A percentile compares a stretch with the other conserved stretches of the same genome.
Conservation (phyloP, 1,140 invertebrate species). For the Arion vulgaris region DNA sequence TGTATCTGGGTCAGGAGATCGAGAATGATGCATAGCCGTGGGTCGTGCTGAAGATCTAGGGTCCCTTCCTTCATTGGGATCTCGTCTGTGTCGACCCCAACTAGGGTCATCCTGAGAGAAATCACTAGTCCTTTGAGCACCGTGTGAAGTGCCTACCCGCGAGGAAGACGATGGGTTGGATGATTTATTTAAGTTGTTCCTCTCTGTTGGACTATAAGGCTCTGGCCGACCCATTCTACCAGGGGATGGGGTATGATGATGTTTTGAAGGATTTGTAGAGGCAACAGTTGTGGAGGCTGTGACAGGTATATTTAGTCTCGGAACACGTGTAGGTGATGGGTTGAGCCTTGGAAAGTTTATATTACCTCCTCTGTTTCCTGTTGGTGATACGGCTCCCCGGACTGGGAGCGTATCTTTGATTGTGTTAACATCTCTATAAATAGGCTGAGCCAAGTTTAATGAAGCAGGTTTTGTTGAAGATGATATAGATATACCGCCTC, state of each 20-base stretch:
- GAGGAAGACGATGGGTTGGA: slow-evolving; percentile 33
- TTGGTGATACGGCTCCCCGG: not conserved
- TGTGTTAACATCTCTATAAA: slow-evolving; percentile 63
- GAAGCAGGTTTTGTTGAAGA: slow-evolving; percentile 62
- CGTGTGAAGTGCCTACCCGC: slow-evolving; percentile 19
- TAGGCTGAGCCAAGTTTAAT: slow-evolving; percentile 66
- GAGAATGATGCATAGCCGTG: slow-evolving; percentile 28
- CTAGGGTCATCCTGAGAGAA: slow-evolving; percentile 40
- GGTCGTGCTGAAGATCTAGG: slow-evolving; percentile 20
- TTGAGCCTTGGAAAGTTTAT: slow-evolving; percentile 44
- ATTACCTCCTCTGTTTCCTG: not conserved
- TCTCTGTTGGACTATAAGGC: slow-evolving; percentile 68
- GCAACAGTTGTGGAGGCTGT: not conserved
- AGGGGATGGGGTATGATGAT: slow-evolving; percentile 55
- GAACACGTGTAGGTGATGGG: slow-evolving; percentile 59
- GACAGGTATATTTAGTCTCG: slow-evolving; percentile 54
- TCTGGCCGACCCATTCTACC: slow-evolving; percentile 65
- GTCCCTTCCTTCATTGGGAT: slow-evolving; percentile 33
- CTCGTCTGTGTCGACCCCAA: slow-evolving; percentile 46
- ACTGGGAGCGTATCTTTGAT: slow-evolving; percentile 46
- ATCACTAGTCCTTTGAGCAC: slow-evolving; percentile 42
- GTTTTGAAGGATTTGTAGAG: slow-evolving; percentile 42
- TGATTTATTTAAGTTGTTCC: slow-evolving; percentile 66
- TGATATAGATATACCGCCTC: not conserved
- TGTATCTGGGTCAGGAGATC: slow-evolving; percentile 38